Evolutionary conservation across 2,888 invertebrate species (phyloP), one percentile per base, ranked within the genome.

Genomic region (Anthophora plumipes): DNA sequence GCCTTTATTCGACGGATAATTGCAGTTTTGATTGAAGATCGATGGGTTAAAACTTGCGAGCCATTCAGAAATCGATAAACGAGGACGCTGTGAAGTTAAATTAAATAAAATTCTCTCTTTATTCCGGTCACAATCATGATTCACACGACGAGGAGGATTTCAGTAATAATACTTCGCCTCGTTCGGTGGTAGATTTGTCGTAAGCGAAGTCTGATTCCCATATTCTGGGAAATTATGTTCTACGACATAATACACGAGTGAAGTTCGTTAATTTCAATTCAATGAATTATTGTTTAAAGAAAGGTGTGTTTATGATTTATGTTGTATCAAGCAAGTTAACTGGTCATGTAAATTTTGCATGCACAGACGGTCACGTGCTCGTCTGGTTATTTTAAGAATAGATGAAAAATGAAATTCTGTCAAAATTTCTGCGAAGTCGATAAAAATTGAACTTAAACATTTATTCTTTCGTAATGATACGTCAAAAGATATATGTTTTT

Each of bases 1-100:
- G 61, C 22, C 66, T 67, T 79, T 79, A 79, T 78, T 63, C 79
- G 39, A 0, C 8, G 25, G 64, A 70, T 78, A 78, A 78, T 78
- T 64, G 48, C 63, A 43, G 63, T 60, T 78, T 66, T 60, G 59
- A 79, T 78, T 66, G 64, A 37, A 20, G 64, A 71, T 54, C 71
- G 71, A 43, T 25, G 52, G 41, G 41, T 41, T n/a, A 52, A 41
- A 20, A 12, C 46, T 31, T 7, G 11, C 41, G 25, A 11, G 37
- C 31, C 22, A 54, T 48, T 55, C 20, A 17, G 39, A 37, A 54
- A 25, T 60, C 25, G 72, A 12, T 11, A 25, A 48, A 37, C 17
- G 12, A 11, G 7, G 37, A 22, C 43, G 48, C 37, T 50, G 48
- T 20, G 57, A 52, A 39, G 9, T 57, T 39, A 11, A 61, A 43